Evolutionary conservation across 2,113 vertebrate species (phyloP).

Genomic region (Gambusia affinis): DNA sequence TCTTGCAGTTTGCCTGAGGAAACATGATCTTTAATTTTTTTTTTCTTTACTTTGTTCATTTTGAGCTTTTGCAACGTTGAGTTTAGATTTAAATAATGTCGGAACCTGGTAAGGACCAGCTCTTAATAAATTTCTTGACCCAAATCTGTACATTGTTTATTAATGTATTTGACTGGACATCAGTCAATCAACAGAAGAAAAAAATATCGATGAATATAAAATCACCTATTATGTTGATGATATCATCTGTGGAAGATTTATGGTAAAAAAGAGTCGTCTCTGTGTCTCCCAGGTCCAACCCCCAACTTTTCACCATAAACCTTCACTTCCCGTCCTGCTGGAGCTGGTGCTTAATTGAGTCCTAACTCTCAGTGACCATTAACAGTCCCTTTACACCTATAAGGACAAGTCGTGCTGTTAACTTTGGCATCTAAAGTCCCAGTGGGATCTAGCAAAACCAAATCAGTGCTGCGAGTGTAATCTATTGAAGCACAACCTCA

Average conservation of each 20-base stretch:
- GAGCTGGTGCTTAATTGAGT: conserved; percentile 22
- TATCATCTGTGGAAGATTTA: conserved; percentile 20
- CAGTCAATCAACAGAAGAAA: background rate
- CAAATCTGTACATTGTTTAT: background rate
- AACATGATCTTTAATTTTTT: too few species aligned
- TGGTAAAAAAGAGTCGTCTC: background rate
- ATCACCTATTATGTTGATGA: background rate
- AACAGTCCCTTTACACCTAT: conserved; percentile 45
- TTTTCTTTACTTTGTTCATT: too few species aligned
- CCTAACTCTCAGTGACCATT: conserved; percentile 32
- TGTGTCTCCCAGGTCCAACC: conserved; percentile 3
- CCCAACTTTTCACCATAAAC: conserved; percentile 37
- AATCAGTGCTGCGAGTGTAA: conserved; percentile 35
- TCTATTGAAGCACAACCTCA: conserved; percentile 39
- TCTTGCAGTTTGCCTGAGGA: too few species aligned
- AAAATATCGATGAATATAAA: background rate
- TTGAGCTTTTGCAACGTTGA: too few species aligned
- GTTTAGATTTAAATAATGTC: too few species aligned
- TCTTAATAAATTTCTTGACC: background rate
- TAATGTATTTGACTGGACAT: background rate
- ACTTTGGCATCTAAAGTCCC: conserved; percentile 48
- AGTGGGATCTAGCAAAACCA: conserved; percentile 10
- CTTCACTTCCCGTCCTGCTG: conserved; percentile 44
- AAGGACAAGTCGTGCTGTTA: conserved; percentile 41
- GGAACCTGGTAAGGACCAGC: background rate